Evolutionary conservation across 2,888 invertebrate genomes (phyloP), one percentile per base, ranked within the genome.

Genomic region (Criorhina ranunculi): DNA sequence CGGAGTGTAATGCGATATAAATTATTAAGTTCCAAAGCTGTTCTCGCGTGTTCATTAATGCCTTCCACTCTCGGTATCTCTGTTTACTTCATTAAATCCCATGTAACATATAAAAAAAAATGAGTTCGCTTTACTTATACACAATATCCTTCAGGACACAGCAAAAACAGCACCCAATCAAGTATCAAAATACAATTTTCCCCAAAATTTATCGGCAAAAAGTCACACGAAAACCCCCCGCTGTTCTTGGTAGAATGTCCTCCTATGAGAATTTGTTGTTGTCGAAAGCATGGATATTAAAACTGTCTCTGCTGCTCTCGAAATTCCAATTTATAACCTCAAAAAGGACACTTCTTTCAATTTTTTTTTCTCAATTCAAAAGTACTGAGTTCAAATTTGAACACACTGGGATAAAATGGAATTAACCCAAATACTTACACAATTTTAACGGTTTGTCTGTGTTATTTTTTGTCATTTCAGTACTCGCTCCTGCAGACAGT

Each of bases 401-500:
- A 42, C 69, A 49, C 55, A 19, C 49, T 24, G 12, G 33, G 35
- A 67, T 57, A 66, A 85, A 59, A 59, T 19, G 59, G 59, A 78
- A 85, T 85, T 85, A 85, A 85, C 69, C 83, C 64, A 85, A 79
- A 79, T 78, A 73, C 79, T 79, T 76, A 62, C 80, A 81, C 24
- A 24, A 44, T 49, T 55, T 70, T 17, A 44, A 72, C 37, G 17
- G 46, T 59, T 72, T 37, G 46, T 51, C 6, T 37, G 15, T 5
- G 1, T 24, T 69, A 64, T 55, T 73, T 85, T 70, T 49, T 81
- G 44, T 81, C 62, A 59, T 83, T 72, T 77, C 88, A 97, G 97
- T 96, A 97, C 93, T 96, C 96, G 88, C 94, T 97, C 94, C 95
- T 98, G 92, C 98, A 98, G 96, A 96, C 96, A 67, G 97, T 99